phyloP scores from a whole-genome alignment of 2,888 invertebrate genomes.

The Zelleria hepariella region DNA sequence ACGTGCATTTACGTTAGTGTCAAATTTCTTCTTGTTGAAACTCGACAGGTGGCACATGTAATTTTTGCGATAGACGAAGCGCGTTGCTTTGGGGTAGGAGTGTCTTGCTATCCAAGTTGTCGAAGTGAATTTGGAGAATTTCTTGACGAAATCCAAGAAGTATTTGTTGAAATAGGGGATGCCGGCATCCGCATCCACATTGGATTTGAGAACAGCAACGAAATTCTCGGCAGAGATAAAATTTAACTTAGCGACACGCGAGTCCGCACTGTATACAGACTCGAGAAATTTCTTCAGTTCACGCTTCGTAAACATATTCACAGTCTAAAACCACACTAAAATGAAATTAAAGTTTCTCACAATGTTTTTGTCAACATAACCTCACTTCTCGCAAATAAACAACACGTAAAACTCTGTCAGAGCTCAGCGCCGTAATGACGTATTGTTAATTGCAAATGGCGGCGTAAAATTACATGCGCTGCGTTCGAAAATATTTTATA shows the following conservation, averaged over 20 bases:
- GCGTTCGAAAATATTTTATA: background rate
- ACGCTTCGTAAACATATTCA: slow-evolving; percentile 17
- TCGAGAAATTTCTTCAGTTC: slow-evolving; percentile 19
- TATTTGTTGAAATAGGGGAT: slow-evolving; percentile 20
- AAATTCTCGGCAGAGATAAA: slow-evolving; percentile 24
- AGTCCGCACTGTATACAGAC: slow-evolving; percentile 20
- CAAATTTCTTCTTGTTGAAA: slow-evolving; percentile 24
- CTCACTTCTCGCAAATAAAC: background rate
- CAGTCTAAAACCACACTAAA: background rate
- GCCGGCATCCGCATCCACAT: slow-evolving; percentile 16
- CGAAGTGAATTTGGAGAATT: slow-evolving; percentile 28
- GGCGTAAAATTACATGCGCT: background rate
- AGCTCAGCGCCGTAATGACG: background rate
- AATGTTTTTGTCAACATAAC: slow-evolving; percentile 2
- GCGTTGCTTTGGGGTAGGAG: slow-evolving; percentile 20
- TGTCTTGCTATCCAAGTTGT: slow-evolving; percentile 25
- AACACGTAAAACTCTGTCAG: background rate
- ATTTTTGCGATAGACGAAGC: slow-evolving; percentile 24
- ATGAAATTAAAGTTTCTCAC: slow-evolving; percentile 1
- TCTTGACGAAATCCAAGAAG: slow-evolving; percentile 22
- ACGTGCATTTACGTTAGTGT: background rate
- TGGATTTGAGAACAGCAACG: slow-evolving; percentile 20
- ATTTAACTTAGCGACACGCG: slow-evolving; percentile 19
- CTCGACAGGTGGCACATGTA: slow-evolving; percentile 24
- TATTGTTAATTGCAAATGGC: background rate